Evolutionary conservation across 2,797 vertebrate species (phyloP).

Genomic region (Macrochelys suwanniensis): DNA sequence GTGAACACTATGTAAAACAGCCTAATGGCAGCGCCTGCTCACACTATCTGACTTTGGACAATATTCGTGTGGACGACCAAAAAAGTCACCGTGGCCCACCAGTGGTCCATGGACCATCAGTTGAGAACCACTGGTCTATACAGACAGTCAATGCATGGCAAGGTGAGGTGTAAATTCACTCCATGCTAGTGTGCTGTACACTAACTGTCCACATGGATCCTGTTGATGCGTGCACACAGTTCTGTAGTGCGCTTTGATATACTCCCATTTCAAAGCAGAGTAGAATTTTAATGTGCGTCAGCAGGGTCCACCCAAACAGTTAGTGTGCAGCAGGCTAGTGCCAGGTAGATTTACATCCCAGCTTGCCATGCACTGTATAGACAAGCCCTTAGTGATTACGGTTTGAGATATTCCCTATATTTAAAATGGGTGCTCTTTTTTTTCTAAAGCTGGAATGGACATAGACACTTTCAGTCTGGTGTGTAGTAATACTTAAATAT

Average conservation of each 20-base stretch:
- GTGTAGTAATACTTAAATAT: neutral
- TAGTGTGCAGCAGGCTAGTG: neutral
- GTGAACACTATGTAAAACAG: no score
- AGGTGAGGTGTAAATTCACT: neutral
- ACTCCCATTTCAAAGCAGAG: neutral
- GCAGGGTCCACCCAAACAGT: neutral
- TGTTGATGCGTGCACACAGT: neutral
- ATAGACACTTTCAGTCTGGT: neutral
- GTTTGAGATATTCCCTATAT: neutral
- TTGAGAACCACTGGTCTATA: neutral
- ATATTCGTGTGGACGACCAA: no score
- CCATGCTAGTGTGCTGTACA: neutral
- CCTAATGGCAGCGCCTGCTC: no score
- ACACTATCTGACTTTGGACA: no score
- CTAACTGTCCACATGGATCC: no score
- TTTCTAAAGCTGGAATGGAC: neutral
- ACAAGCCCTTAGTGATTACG: neutral
- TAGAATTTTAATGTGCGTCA: neutral
- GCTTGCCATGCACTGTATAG: neutral
- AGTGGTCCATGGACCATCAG: no score
- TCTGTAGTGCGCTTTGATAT: neutral
- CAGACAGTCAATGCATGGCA: neutral
- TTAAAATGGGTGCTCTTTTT: neutral
- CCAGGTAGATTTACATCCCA: neutral
- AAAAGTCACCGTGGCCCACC: no score